Evolutionary conservation across 2,113 vertebrate species (phyloP).

Genomic region (Hiodon tergisus): DNA sequence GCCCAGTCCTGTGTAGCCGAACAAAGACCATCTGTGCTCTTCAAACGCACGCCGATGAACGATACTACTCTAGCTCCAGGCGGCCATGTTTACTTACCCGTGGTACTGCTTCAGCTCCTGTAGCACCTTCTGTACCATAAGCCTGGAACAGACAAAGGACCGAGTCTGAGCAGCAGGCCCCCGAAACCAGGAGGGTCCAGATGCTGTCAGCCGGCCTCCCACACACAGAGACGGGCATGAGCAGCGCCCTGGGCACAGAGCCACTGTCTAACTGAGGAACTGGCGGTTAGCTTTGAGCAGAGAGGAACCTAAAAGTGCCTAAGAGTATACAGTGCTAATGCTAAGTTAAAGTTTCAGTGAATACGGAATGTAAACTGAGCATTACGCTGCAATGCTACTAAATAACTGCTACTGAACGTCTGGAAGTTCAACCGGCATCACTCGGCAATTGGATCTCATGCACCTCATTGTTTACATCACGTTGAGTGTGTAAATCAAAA

Average conservation of each 20-base stretch:
- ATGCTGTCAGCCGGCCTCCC: neutral
- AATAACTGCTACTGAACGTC: too few species aligned
- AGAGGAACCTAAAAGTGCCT: too few species aligned
- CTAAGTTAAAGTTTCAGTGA: too few species aligned
- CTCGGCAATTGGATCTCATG: too few species aligned
- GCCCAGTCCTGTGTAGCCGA: neutral
- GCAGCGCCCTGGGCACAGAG: too few species aligned
- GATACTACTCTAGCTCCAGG: neutral
- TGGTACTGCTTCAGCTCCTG: slow-evolving; percentile 88
- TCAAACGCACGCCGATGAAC: neutral
- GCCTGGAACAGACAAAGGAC: slow-evolving; percentile 74
- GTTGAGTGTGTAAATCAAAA: too few species aligned
- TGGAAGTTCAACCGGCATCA: too few species aligned
- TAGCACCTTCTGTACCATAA: slow-evolving; percentile 91
- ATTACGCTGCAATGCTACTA: too few species aligned
- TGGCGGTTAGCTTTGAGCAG: neutral
- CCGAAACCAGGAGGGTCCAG: neutral
- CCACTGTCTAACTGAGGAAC: slow-evolving; percentile 45
- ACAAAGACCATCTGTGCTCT: neutral
- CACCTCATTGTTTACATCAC: too few species aligned
- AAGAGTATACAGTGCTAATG: too few species aligned
- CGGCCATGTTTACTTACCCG: slow-evolving; percentile 71
- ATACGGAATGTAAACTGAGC: too few species aligned
- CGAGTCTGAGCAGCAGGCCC: slow-evolving; percentile 40
- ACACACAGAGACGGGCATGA: neutral